Percentiles rank a stretch among this genome's conserved stretches.
Evolutionary conservation across 1,140 invertebrate genomes (phyloP).

Genomic region (Glossosoma conforme): DNA sequence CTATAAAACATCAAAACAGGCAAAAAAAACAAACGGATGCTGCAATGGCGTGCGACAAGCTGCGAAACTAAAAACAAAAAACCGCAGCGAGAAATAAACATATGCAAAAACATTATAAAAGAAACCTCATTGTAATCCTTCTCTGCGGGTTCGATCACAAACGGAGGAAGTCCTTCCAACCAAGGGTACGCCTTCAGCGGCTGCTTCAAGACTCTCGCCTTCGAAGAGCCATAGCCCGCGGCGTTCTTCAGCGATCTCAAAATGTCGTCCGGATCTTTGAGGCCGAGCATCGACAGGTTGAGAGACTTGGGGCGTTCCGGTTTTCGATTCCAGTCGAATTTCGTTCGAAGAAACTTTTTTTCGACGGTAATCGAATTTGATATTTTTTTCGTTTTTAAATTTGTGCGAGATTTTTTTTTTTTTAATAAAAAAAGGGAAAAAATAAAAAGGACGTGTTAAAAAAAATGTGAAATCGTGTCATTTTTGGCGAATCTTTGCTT

Average conservation of each 20-base stretch:
- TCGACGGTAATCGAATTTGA: too few species aligned
- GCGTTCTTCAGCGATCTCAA: constrained; percentile 2
- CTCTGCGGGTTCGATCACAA: neutral
- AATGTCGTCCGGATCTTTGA: neutral
- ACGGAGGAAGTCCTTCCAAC: neutral
- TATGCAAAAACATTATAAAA: too few species aligned
- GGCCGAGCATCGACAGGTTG: constrained; percentile 24
- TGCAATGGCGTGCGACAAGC: constrained; percentile 2
- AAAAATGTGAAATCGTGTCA: too few species aligned
- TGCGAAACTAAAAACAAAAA: constrained; percentile 10
- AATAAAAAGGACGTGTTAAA: too few species aligned
- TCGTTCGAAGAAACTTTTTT: too few species aligned
- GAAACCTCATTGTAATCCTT: constrained; percentile 18
- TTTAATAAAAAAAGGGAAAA: too few species aligned
- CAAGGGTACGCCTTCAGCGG: neutral
- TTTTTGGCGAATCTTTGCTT: too few species aligned
- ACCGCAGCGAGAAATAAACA: too few species aligned
- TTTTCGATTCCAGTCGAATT: neutral
- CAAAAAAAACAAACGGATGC: constrained; percentile 1
- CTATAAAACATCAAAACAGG: constrained; percentile 1
- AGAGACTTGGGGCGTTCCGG: constrained; percentile 21
- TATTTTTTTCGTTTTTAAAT: too few species aligned
- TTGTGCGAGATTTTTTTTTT: too few species aligned
- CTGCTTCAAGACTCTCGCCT: neutral
- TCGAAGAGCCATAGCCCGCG: neutral